Evolutionary conservation across 1,140 invertebrate species (phyloP), one percentile per base, ranked within the genome.

Genomic region (Eumaeus atala): DNA sequence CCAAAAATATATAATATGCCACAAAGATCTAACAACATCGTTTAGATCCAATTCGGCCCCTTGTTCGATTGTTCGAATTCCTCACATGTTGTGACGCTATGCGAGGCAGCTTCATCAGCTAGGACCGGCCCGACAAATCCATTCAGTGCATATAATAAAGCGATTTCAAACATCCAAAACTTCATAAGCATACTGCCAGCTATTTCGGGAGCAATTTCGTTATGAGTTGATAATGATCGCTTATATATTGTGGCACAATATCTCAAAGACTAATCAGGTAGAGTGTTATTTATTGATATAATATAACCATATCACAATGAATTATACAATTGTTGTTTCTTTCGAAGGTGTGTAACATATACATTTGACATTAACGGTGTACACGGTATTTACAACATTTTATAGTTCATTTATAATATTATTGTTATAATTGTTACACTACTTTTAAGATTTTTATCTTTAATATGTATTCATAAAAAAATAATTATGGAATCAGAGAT

Each of bases 1-100:
- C 79, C 79, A 81, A 48, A 72, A 78, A 54, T 78, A 85, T 49
- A 83, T 74, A 63, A 85, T 83, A 64, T 80, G 81, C 79, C 79
- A 82, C 64, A 66, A 64, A 2, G 74, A 71, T 54, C 80, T 74
- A 18, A 81, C 62, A 37, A 79, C 54, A 40, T 70, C 54, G 17
- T 71, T 66, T 0, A 74, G 68, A 34, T 74, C 62, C 52, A 83
- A 81, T 11, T 54, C 56, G 8, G 73, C 71, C 9, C 55, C 69
- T 8, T 44, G 56, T 63, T n/a, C n/a, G n/a, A n/a, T n/a, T n/a
- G n/a, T n/a, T 81, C 78, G 34, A 85, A 85, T 62, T 77, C 67
- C 51, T 85, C 76, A 53, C 77, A 85, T 47, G 73, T 73, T 1
- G 76, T 79, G 47, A 63, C 51, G 21, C 2, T 58, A 12, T 62